Percentiles rank a stretch among this genome's conserved stretches.
phyloP scores from a whole-genome alignment of 2,797 vertebrate species.

The Okamejei kenojei region DNA sequence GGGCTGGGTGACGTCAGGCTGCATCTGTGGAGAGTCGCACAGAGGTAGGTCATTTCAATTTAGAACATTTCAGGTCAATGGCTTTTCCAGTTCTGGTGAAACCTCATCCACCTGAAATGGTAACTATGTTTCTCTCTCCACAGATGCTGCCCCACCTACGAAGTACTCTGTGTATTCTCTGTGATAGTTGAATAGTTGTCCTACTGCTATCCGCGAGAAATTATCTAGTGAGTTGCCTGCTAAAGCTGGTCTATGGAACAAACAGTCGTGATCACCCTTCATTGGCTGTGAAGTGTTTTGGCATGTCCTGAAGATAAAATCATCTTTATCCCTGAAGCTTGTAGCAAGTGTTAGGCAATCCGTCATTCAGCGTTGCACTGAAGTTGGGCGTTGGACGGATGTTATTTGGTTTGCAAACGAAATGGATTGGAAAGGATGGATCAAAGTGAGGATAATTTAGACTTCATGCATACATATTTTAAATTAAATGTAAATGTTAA shows the following conservation, averaged over 20 bases:
- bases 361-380: not conserved
- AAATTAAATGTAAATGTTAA: not conserved
- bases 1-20: too few relatives aligned
- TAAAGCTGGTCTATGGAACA: not conserved
- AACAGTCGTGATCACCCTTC: not conserved
- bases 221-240: not conserved
- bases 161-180: too few relatives aligned
- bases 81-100: too few relatives aligned
- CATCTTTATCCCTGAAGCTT: not conserved
- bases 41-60: too few relatives aligned
- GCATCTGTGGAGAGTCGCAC: too few relatives aligned
- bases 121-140: too few relatives aligned
- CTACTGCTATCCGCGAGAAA: not conserved
- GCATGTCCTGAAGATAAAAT: not conserved
- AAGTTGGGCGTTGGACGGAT: not conserved
- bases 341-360: not conserved
- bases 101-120: too few relatives aligned
- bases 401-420: not conserved
- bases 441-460: not conserved
- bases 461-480: not conserved
- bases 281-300: not conserved
- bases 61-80: too few relatives aligned
- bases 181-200: not conserved
- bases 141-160: too few relatives aligned
- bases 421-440: not conserved